These are phyloP conservation scores for Sphaeridia pumilis DNA, from an alignment of 2,888 invertebrate genomes.

Conservation along the genomic window DNA sequence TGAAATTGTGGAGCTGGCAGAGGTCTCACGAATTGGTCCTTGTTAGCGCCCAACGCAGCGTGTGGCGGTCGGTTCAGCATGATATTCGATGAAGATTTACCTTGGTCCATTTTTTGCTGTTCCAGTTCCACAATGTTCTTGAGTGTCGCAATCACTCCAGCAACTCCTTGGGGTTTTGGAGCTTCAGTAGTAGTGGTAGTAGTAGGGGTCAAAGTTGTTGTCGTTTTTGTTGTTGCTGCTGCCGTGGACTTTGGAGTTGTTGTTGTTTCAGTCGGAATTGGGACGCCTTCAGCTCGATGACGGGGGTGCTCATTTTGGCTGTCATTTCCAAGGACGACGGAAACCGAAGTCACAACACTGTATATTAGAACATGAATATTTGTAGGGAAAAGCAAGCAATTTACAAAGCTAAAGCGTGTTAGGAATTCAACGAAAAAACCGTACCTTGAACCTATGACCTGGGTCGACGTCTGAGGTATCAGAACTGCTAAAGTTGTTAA, in stretches of 20 bases:
- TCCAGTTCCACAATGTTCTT: constrained; percentile 34
- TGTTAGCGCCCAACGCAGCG: no score
- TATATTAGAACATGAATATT: constrained; percentile 34
- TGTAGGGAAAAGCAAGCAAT: background rate
- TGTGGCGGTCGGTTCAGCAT: constrained; percentile 7
- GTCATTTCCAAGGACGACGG: constrained; percentile 40
- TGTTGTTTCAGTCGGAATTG: no score
- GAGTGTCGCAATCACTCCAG: constrained; percentile 31
- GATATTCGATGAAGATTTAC: constrained; percentile 5
- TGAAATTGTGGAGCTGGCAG: constrained; percentile 7
- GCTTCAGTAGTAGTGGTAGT: constrained; percentile 43
- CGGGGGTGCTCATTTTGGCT: constrained; percentile 16
- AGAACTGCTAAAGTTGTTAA: no score
- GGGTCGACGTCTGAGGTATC: no score
- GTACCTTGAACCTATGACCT: constrained; percentile 16
- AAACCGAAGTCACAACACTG: constrained; percentile 55
- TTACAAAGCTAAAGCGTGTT: background rate
- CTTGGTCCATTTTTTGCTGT: constrained; percentile 26
- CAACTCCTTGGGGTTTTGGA: constrained; percentile 23
- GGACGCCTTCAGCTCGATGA: no score
- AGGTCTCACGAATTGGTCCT: constrained; percentile 11
- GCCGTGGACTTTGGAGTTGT: constrained; percentile 13
- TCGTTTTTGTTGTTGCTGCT: constrained; percentile 2
- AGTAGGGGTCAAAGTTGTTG: constrained; percentile 9
- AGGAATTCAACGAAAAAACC: background rate